Evolutionary conservation across 2,797 vertebrate genomes (phyloP), one percentile per base, ranked within the genome.

Genomic region (Macropodus opercularis): DNA sequence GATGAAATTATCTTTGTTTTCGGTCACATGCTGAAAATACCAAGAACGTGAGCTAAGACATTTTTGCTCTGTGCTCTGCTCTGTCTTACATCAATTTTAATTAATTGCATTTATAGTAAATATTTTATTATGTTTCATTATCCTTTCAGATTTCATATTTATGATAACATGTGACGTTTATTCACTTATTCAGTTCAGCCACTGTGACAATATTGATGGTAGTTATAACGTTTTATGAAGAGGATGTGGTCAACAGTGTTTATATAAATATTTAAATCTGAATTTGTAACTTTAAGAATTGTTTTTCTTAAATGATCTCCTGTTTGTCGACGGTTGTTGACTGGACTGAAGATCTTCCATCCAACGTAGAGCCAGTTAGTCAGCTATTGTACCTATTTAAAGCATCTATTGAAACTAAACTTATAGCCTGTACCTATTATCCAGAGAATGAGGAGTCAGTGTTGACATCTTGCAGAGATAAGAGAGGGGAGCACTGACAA

Each of bases 401-500:
- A 50, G 4, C n/a, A 8, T 55, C 23, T 18, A 13, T 56, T 65
- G 41, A 69, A 12, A 31, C 21, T 51, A 31, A 51, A 63, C 9
- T 26, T 61, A 39, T 8, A 18, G 7, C 17, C 13, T 11, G 34
- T 15, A 57, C 10, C 21, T 27, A 4, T 41, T 49, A 44, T n/a
- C 32, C 19, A 64, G 39, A 73, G 42, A 83, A 56, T 50, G 29
- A 65, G 63, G 44, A 10, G 1, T 72, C 58, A 55, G 39, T 69
- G 60, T 69, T 50, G 29, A 59, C 59, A 65, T 75, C 75, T 70
- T 39, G 9, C 51, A 65, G 51, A 75, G 79, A 85, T 85, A 75
- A 74, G 70, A 83, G 55, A 13, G 74, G 67, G 51, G 46, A 78
- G 67, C 34, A 42, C 35, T 48, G 13, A 12, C 63, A 80, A 90